Evolutionary conservation across 2,113 vertebrate genomes (phyloP).

Genomic region (Phylloscopus trochilus): DNA sequence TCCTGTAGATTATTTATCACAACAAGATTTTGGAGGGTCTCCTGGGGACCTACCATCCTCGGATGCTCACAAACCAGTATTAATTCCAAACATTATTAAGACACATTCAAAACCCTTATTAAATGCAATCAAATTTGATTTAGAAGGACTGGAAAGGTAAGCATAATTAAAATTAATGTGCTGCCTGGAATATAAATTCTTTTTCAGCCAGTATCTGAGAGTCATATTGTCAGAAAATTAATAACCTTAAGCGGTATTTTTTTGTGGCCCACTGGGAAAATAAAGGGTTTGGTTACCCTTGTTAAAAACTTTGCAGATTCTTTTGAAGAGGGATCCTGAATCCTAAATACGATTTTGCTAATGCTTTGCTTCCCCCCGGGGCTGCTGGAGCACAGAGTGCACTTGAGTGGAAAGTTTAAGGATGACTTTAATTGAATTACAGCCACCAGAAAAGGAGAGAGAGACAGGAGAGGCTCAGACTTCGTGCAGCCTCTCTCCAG

Average conservation of each 20-base stretch:
- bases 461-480: background rate
- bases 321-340: conserved; percentile 1
- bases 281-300: background rate
- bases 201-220: conserved; percentile 13
- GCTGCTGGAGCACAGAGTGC: background rate
- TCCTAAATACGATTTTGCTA: background rate
- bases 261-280: conserved; percentile 16
- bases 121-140: conserved; percentile 72
- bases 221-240: conserved; percentile 59
- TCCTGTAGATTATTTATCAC: conserved; percentile 36
- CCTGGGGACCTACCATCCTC: conserved; percentile 44
- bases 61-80: conserved; percentile 41
- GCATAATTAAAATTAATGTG: conserved; percentile 61
- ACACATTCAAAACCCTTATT: conserved; percentile 60
- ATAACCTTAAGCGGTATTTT: background rate
- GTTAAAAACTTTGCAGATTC: background rate
- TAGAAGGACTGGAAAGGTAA: conserved; percentile 62
- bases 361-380: background rate
- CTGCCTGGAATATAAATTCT: conserved; percentile 51
- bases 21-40: conserved; percentile 38
- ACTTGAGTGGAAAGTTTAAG: background rate
- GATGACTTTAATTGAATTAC: background rate
- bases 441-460: background rate
- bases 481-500: rapidly evolving
- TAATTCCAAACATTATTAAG: conserved; percentile 69